phyloP scores from a whole-genome alignment of 2,888 invertebrate species.

The Cantharis rustica region DNA sequence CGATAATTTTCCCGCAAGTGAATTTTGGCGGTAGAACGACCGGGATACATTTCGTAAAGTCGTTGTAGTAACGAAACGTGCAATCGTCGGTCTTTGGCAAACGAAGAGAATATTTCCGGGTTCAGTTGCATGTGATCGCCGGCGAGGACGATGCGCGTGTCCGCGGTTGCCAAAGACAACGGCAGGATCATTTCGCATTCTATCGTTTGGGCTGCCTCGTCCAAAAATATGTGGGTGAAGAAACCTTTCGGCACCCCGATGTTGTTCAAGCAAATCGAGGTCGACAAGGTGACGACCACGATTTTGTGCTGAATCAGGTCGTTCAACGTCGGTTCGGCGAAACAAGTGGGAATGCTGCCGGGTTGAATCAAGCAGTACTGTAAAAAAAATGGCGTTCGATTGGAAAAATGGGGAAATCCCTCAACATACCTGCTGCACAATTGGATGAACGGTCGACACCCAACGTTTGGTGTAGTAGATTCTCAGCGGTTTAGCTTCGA shows the following conservation, averaged over 20 bases:
- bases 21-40: slow-evolving; percentile 76
- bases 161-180: slow-evolving; percentile 70
- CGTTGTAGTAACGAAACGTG: slow-evolving; percentile 78
- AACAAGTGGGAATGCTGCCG: slow-evolving; percentile 61
- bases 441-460: slow-evolving; percentile 75
- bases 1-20: slow-evolving; percentile 82
- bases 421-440: slow-evolving; percentile 64
- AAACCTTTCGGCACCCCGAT: slow-evolving; percentile 70
- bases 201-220: slow-evolving; percentile 87
- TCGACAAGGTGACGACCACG: slow-evolving; percentile 79
- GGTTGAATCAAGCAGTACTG: slow-evolving; percentile 71
- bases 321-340: slow-evolving; percentile 71
- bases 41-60: slow-evolving; percentile 76
- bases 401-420: neutral
- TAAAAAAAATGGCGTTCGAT: slow-evolving; percentile 39
- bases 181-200: slow-evolving; percentile 86
- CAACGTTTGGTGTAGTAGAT: slow-evolving; percentile 81
- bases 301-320: slow-evolving; percentile 74
- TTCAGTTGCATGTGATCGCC: slow-evolving; percentile 88
- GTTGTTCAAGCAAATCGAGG: slow-evolving; percentile 74
- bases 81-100: slow-evolving; percentile 70
- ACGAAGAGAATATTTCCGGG: slow-evolving; percentile 78
- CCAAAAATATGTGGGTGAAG: slow-evolving; percentile 82
- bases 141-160: slow-evolving; percentile 77
- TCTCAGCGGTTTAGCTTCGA: slow-evolving; percentile 71